Base-by-base conservation (phyloP, 2,888 invertebrate genomes). In the Litoditis marina region DNA sequence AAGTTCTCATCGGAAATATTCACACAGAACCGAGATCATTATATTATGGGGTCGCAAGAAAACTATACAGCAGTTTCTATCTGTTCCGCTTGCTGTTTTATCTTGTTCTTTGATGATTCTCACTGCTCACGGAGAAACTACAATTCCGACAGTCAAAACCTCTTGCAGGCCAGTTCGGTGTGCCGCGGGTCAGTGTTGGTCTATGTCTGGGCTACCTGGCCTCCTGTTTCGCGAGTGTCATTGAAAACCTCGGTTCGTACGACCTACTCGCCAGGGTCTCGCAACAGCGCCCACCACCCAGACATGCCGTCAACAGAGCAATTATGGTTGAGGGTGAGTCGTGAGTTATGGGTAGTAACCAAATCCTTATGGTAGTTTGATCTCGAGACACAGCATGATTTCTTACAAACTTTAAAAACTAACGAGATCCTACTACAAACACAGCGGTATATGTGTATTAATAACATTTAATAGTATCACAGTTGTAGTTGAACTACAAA, bases 201-300 rank as follows among this genome's bases (percentile, higher is more conserved):
- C 69, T 79, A 25, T 73, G 70, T 53, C 66, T 76, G 28, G 79
- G 79, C 22, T 75, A 76, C 58, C 44, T 77, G 19, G 79, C 78
- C 1, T 76, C 77, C 0, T 71, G 68, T 34, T 51, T 79, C 7
- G 74, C 77, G 1, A 73, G 73, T 16, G 65, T 75, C 2, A 75
- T 79, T 11, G 79, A 79, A 60, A 74, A 71, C 50, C 68, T 79
- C 16, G 79, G 79, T 28, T 58, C 57, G 19, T 74, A 70, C 34
- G 65, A 61, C 36, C 54, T 63, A 30, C 49, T 63, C 54, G 79
- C 71, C 46, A 65, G 66, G 6, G 74, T 79, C 6, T 68, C 71
- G 8, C 63, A 74, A 13, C 79, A 79, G 54, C 57, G 64, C 32
- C 66, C 71, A 11, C 79, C 79, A 19, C 76, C 77, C 2, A 56